phyloP scores from a whole-genome alignment of 2,113 vertebrate species.

The Athene noctua region DNA sequence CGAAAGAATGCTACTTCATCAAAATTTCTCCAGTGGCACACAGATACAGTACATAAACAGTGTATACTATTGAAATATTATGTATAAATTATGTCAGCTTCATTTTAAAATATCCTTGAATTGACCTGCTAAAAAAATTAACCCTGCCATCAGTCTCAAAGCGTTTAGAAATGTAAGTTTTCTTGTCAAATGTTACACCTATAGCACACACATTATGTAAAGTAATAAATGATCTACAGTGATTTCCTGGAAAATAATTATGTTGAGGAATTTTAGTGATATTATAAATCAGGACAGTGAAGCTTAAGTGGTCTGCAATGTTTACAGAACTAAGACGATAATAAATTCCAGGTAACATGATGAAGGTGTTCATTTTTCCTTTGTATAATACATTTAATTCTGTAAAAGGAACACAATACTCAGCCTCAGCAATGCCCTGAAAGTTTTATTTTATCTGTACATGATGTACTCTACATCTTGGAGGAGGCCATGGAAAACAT shows the following conservation, averaged over 20 bases:
- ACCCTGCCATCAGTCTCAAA: background rate
- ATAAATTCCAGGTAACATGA: background rate
- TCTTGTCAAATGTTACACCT: background rate
- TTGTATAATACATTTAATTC: background rate
- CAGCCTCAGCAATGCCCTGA: background rate
- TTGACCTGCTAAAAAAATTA: background rate
- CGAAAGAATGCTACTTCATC: background rate
- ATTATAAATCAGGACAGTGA: background rate
- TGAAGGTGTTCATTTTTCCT: background rate
- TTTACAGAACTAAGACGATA: background rate
- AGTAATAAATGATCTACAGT: background rate
- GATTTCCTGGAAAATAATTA: background rate
- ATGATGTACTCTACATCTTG: background rate
- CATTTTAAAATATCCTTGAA: background rate
- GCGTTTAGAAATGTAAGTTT: background rate
- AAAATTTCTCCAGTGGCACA: background rate
- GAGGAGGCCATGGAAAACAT: background rate
- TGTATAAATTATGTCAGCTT: background rate
- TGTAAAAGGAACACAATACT: background rate
- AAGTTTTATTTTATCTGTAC: background rate
- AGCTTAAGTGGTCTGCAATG: background rate
- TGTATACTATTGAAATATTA: background rate
- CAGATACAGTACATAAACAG: background rate
- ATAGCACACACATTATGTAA: background rate
- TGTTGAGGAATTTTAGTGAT: background rate